A percentile compares a stretch with the other conserved stretches of the same genome.
Conservation (phyloP, 2,888 invertebrate species). For the Acrocyrtus sp. region DNA sequence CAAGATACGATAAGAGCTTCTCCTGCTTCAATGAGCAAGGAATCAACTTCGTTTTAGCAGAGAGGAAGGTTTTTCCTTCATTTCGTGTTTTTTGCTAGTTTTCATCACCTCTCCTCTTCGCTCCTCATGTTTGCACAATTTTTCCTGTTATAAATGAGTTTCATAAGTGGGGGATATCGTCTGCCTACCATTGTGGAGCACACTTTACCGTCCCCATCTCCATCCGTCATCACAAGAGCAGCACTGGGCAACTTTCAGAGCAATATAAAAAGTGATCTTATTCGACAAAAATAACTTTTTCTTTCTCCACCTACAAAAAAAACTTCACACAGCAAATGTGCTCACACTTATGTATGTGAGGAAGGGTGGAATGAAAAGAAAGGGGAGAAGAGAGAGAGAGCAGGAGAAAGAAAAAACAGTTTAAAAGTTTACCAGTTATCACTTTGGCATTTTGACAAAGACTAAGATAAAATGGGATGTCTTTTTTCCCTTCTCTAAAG, state of each 20-base stretch:
- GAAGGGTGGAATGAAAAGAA: not conserved
- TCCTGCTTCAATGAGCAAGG: constrained; percentile 31
- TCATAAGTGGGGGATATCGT: not conserved
- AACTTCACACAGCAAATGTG: not conserved
- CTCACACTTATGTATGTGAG: not conserved
- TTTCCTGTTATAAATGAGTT: not conserved
- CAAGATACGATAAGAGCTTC: constrained; percentile 51
- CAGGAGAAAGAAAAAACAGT: constrained; percentile 10
- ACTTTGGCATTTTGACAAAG: constrained; percentile 52
- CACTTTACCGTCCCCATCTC: not conserved
- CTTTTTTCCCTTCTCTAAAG: constrained; percentile 7
- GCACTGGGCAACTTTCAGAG: not conserved
- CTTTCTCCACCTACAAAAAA: too few relatives aligned
- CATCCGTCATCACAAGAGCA: not conserved
- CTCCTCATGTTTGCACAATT: constrained; percentile 14
- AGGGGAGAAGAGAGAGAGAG: not conserved
- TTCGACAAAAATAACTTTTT: constrained; percentile 33
- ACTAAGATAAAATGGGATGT: constrained; percentile 49
- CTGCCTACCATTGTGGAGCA: not conserved
- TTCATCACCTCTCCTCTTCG: constrained; percentile 27
- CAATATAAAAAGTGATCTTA: not conserved
- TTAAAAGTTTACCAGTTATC: constrained; percentile 46
- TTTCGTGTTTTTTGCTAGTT: constrained; percentile 15
- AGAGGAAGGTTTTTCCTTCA: not conserved
- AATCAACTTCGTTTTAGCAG: constrained; percentile 24